Evolutionary conservation across 2,113 vertebrate species (phyloP).

Genomic region (Carassius gibelio): DNA sequence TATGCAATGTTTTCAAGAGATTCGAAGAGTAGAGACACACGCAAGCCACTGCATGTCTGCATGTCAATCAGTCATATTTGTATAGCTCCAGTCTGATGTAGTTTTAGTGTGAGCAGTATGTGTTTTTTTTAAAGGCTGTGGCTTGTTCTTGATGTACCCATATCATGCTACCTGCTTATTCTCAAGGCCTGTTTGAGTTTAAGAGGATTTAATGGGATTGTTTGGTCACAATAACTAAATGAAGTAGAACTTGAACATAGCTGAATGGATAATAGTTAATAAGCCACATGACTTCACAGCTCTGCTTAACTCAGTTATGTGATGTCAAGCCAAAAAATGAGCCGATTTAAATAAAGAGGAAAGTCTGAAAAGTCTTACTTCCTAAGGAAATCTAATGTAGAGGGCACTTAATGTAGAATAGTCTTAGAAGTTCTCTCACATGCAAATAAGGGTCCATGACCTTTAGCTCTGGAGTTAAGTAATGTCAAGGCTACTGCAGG

Average conservation of each 20-base stretch:
- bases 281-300: constrained; percentile 33
- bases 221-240: constrained; percentile 32
- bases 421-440: constrained; percentile 19
- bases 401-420: constrained; percentile 13
- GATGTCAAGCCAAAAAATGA: constrained; percentile 32
- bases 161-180: constrained; percentile 16
- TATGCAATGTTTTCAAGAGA: background rate
- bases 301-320: constrained; percentile 22
- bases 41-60: no score
- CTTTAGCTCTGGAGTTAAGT: constrained; percentile 37
- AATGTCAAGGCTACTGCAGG: background rate
- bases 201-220: constrained; percentile 35
- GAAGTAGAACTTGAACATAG: constrained; percentile 1
- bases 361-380: constrained; percentile 24
- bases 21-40: background rate
- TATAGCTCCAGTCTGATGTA: constrained; percentile 9
- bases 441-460: constrained; percentile 9
- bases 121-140: constrained; percentile 29
- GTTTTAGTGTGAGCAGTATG: constrained; percentile 1
- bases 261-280: constrained; percentile 10
- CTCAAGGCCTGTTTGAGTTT: constrained; percentile 19
- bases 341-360: constrained; percentile 34
- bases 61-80: constrained; percentile 47
- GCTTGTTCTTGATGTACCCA: background rate
- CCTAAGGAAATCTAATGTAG: constrained; percentile 9